phyloP scores from a whole-genome alignment of 1,140 invertebrate genomes.

The Campoletis sonorensis region DNA sequence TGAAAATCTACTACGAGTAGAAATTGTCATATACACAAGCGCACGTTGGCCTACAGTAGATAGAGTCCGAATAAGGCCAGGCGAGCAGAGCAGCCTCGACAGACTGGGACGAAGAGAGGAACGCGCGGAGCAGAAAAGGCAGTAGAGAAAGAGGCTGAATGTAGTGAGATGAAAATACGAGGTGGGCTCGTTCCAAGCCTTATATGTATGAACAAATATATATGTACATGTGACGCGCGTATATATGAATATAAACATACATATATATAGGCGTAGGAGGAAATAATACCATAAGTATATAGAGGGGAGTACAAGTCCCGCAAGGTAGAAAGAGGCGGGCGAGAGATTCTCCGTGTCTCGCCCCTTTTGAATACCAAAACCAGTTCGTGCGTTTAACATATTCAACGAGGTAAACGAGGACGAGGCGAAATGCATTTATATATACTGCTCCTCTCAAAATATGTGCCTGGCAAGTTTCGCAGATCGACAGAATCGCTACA shows the following conservation, averaged over 20 bases:
- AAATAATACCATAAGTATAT: constrained; percentile 21
- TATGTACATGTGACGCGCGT: not conserved
- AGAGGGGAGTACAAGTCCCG: not conserved
- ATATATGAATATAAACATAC: too few relatives aligned
- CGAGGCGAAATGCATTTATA: not conserved
- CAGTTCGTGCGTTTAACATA: constrained; percentile 22
- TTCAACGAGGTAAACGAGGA: constrained; percentile 21
- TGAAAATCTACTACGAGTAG: not conserved
- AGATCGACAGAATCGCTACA: too few relatives aligned
- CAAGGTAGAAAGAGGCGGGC: not conserved
- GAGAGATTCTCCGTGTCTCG: not conserved
- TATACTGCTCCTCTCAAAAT: not conserved
- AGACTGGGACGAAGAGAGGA: not conserved
- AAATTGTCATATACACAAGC: not conserved
- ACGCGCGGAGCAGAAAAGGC: not conserved
- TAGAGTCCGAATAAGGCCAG: not conserved
- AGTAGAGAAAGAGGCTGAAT: not conserved
- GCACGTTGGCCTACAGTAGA: constrained; percentile 1
- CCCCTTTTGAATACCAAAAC: constrained; percentile 17
- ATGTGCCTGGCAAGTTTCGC: too few relatives aligned
- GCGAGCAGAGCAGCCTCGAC: not conserved
- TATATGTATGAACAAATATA: not conserved
- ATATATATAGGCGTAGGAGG: not conserved
- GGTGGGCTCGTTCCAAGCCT: not conserved
- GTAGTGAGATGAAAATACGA: constrained; percentile 15